Conservation (phyloP, 2,888 invertebrate genomes). For the Buathra laborator region DNA sequence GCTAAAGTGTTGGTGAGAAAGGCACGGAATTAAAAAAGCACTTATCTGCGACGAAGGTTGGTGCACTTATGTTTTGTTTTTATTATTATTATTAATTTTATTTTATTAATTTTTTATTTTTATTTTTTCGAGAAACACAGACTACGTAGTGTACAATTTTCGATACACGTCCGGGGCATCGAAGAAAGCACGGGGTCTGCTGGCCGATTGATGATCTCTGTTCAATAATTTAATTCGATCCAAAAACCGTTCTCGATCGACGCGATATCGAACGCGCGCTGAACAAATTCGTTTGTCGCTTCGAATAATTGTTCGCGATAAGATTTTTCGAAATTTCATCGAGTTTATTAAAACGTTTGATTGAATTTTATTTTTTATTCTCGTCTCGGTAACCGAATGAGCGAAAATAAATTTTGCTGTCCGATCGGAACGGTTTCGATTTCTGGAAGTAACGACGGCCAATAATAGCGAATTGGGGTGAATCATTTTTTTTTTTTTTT, state of each 20-base stretch:
- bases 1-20: slow-evolving; percentile 71
- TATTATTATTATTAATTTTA: slow-evolving; percentile 64
- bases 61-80: slow-evolving; percentile 67
- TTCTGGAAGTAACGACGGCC: slow-evolving; percentile 68
- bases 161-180: slow-evolving; percentile 67
- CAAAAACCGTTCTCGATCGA: slow-evolving; percentile 57
- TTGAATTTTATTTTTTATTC: neutral
- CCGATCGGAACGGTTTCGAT: slow-evolving; percentile 66
- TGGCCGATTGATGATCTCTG: slow-evolving; percentile 60
- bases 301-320: slow-evolving; percentile 10
- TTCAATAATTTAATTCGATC: slow-evolving; percentile 67
- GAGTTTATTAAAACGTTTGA: neutral
- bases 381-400: neutral
- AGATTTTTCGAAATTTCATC: slow-evolving; percentile 18
- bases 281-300: slow-evolving; percentile 19
- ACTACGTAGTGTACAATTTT: slow-evolving; percentile 78
- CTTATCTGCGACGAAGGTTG: slow-evolving; percentile 74
- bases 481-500: slow-evolving; percentile 61
- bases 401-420: slow-evolving; percentile 23
- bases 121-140: slow-evolving; percentile 74
- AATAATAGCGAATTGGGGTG: slow-evolving; percentile 62
- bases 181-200: slow-evolving; percentile 70
- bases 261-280: neutral
- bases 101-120: slow-evolving; percentile 59
- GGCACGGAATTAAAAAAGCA: slow-evolving; percentile 83